phyloP scores from a whole-genome alignment of 2,113 vertebrate species.

The Dascyllus trimaculatus region DNA sequence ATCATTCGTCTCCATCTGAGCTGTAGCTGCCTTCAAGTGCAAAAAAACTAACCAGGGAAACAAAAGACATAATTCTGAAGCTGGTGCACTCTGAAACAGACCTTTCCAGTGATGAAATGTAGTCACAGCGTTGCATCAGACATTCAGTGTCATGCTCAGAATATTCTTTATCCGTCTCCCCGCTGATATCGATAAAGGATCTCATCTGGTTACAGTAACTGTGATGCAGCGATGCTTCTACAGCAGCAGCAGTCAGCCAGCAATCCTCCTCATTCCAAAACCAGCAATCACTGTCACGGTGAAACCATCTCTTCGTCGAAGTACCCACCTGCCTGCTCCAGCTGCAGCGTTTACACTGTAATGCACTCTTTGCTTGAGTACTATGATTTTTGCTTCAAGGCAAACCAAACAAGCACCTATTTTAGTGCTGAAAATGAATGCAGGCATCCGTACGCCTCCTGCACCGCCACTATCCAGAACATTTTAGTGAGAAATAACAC shows the following conservation, averaged over 20 bases:
- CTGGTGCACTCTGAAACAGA: not conserved
- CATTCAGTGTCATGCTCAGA: not conserved
- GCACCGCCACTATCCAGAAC: constrained; percentile 15
- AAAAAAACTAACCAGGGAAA: not conserved
- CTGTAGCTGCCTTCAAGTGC: not conserved
- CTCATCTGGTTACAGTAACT: not conserved
- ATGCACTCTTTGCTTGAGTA: constrained; percentile 18
- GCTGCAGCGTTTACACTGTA: constrained; percentile 13
- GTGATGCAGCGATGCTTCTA: not conserved
- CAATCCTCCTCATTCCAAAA: constrained; percentile 22
- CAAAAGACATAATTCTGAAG: not conserved
- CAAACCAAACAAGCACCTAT: constrained; percentile 20
- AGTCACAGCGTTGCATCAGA: constrained; percentile 3
- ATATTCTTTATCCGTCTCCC: not conserved
- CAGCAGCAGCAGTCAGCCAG: constrained; percentile 13
- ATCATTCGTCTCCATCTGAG: constrained; percentile 17
- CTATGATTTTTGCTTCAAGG: constrained; percentile 28
- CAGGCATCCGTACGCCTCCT: constrained; percentile 1
- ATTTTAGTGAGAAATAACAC: constrained; percentile 18
- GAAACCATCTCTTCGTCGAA: constrained; percentile 27
- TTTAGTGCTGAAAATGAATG: constrained; percentile 2
- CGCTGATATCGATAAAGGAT: not conserved
- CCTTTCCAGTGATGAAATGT: not conserved
- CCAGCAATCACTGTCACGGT: constrained; percentile 36
- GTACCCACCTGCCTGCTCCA: constrained; percentile 17